A percentile compares a stretch with the other conserved stretches of the same genome.
These are phyloP conservation scores for Glaucidium brasilianum DNA, from an alignment of 2,113 vertebrate genomes.

Conservation along the genomic window DNA sequence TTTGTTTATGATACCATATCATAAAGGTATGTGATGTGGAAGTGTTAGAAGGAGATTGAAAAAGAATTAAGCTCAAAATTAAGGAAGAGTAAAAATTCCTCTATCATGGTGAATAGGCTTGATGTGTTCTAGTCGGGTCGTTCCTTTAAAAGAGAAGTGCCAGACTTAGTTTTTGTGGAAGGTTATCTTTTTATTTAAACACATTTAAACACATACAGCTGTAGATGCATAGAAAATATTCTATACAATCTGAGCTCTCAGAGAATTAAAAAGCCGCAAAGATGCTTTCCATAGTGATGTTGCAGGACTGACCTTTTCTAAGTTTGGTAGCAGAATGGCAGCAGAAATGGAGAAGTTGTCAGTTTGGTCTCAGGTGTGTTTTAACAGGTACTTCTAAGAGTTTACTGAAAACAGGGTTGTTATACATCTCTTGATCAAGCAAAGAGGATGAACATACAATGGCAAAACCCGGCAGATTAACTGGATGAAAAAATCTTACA, in stretches of 20 bases:
- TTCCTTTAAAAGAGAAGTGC: background rate
- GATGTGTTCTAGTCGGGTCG: background rate
- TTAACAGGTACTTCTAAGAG: background rate
- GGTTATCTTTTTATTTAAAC: background rate
- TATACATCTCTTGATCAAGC: background rate
- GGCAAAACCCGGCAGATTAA: background rate
- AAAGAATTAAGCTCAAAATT: background rate
- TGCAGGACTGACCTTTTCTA: background rate
- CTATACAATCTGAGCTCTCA: background rate
- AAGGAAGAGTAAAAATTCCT: background rate
- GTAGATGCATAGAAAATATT: background rate
- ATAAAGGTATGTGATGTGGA: background rate
- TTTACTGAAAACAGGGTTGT: background rate
- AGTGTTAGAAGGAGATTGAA: background rate
- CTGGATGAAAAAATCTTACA: background rate
- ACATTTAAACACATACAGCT: background rate
- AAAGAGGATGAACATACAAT: background rate
- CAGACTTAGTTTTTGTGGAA: background rate
- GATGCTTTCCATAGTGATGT: background rate
- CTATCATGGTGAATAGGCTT: rapidly evolving
- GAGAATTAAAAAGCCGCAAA: background rate
- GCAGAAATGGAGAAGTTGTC: background rate
- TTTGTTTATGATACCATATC: background rate
- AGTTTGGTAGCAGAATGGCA: too few relatives aligned
- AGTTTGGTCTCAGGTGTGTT: background rate